Evolutionary conservation across 37 sponge, comb jelly and placozoan genomes (phyloP).

Genomic region (Sycon ciliatum): DNA sequence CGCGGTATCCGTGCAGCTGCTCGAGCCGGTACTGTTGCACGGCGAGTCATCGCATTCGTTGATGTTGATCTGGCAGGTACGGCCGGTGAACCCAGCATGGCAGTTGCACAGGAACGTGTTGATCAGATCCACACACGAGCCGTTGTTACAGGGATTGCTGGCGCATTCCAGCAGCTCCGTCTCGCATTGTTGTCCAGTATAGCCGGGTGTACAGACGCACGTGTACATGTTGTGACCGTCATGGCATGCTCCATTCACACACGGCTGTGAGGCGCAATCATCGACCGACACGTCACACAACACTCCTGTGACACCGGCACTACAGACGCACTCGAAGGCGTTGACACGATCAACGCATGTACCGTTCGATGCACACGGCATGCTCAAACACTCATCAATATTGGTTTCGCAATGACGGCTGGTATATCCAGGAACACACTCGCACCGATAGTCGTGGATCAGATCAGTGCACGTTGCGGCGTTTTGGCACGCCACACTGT

Average conservation of each 20-base stretch:
- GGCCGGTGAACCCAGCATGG: not conserved
- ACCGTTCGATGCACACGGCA: not conserved
- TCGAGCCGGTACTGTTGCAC: no score
- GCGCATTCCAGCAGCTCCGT: not conserved
- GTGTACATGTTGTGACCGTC: not conserved
- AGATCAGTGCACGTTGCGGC: conserved; percentile 35
- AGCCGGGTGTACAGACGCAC: not conserved
- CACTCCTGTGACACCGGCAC: not conserved
- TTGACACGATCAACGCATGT: not conserved
- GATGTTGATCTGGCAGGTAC: no score
- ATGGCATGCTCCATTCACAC: not conserved
- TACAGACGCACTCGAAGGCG: conserved; percentile 9
- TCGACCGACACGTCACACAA: not conserved
- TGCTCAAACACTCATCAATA: conserved; percentile 13
- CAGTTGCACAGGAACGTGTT: conserved; percentile 11
- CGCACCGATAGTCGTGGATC: not conserved
- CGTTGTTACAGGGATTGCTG: not conserved
- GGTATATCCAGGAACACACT: conserved; percentile 38
- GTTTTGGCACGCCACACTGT: no score
- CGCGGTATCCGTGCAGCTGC: no score
- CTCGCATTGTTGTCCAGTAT: not conserved
- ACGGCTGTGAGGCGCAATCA: not conserved
- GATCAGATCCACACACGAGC: not conserved
- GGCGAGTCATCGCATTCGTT: no score
- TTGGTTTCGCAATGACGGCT: conserved; percentile 31